Conservation (phyloP, 2,888 invertebrate species). For the Mechanitis mazaeus region DNA sequence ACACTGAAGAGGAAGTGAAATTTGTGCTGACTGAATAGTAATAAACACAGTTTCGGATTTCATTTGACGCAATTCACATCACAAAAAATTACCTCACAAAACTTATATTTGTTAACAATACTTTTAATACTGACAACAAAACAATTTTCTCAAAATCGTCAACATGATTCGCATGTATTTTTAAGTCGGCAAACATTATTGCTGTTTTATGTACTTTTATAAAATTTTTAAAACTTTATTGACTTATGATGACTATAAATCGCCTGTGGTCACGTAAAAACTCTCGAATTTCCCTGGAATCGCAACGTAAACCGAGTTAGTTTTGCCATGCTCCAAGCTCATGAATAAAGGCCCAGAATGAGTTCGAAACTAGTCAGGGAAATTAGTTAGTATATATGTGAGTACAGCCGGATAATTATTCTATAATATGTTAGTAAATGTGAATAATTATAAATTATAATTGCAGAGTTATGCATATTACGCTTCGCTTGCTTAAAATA, state of each 20-base stretch:
- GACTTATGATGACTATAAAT: too few relatives aligned
- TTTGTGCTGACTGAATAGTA: slow-evolving; percentile 16
- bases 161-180: slow-evolving; percentile 6
- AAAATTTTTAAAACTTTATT: too few relatives aligned
- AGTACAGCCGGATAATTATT: too few relatives aligned
- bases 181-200: background rate
- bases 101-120: too few relatives aligned
- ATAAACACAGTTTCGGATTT: slow-evolving; percentile 19
- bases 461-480: background rate
- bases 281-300: too few relatives aligned
- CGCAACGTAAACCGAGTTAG: too few relatives aligned
- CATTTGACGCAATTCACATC: slow-evolving; percentile 15
- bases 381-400: too few relatives aligned
- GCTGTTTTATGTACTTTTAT: background rate
- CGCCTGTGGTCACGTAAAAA: too few relatives aligned
- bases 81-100: background rate
- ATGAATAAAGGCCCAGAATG: too few relatives aligned
- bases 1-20: slow-evolving; percentile 32
- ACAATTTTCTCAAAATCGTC: background rate
- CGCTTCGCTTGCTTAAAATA: slow-evolving; percentile 4
- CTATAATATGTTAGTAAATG: background rate
- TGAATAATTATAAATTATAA: background rate
- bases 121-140: too few relatives aligned
- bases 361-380: too few relatives aligned
- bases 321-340: too few relatives aligned